A percentile compares a stretch with the other conserved stretches of the same genome.
Evolutionary conservation across 1,140 invertebrate species (phyloP).

Genomic region (Philopotamus ludificatus): DNA sequence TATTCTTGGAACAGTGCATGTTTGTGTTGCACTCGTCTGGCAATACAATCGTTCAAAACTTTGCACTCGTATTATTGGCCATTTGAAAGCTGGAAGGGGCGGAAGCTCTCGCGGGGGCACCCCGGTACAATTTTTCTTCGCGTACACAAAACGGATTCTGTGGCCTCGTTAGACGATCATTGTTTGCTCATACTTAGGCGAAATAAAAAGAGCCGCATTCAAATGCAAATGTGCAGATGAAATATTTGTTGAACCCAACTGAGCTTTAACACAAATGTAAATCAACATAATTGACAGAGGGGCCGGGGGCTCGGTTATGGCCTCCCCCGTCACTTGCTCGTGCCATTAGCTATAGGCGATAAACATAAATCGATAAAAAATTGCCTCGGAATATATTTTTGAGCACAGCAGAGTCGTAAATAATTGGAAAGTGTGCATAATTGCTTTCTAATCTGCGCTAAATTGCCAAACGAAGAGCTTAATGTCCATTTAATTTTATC

Average conservation of each 20-base stretch:
- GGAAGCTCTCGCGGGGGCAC: neutral
- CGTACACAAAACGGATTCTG: slow-evolving; percentile 24
- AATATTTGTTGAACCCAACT: neutral
- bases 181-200: slow-evolving; percentile 22
- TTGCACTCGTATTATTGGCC: slow-evolving; percentile 37
- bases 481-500: no score
- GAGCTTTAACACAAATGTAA: neutral
- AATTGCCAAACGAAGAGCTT: no score
- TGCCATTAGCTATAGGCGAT: no score
- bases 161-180: slow-evolving; percentile 32
- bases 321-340: no score
- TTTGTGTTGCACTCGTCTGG: neutral
- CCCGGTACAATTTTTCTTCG: slow-evolving; percentile 13
- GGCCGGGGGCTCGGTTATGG: no score
- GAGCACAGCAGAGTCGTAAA: no score
- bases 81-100: neutral
- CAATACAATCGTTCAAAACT: slow-evolving; percentile 12
- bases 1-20: no score
- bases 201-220: slow-evolving; percentile 22
- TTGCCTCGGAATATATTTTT: no score
- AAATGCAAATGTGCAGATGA: slow-evolving; percentile 29
- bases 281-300: neutral
- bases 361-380: no score
- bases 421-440: no score
- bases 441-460: no score